phyloP scores from a whole-genome alignment of 53 echinoderm and acorn worm genomes.

The Pentamera pediparva region DNA sequence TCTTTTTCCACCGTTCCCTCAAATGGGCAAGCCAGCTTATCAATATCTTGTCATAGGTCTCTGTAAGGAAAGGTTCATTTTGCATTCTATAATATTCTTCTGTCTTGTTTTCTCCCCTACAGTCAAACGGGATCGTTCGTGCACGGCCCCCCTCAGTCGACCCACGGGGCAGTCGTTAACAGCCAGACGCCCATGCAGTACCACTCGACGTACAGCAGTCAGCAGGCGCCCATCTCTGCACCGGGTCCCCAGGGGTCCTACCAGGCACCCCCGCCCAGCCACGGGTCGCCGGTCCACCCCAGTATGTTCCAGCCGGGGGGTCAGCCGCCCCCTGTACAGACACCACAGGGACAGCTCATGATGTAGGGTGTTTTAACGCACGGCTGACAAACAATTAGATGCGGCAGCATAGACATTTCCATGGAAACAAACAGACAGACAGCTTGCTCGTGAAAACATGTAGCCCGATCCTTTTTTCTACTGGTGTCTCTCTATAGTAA shows the following conservation, averaged over 20 bases:
- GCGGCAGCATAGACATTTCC: too few species aligned
- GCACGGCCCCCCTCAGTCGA: background rate
- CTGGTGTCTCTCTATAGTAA: too few species aligned
- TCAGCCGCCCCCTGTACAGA: conserved; percentile 8
- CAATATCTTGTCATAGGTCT: too few species aligned
- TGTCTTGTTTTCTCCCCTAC: background rate
- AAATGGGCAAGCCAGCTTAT: too few species aligned
- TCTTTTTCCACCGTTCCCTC: too few species aligned
- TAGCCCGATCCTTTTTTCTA: too few species aligned
- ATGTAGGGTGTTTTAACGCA: background rate
- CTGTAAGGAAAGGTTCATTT: background rate
- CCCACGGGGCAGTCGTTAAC: conserved; percentile 11
- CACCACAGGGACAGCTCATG: conserved; percentile 23
- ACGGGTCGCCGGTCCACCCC: conserved; percentile 38
- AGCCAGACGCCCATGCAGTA: conserved; percentile 22
- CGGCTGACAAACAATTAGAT: background rate
- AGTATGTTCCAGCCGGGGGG: conserved; percentile 12
- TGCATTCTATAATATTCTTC: background rate
- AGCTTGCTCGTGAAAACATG: too few species aligned
- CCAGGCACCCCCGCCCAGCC: conserved; percentile 38
- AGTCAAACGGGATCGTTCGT: too few species aligned
- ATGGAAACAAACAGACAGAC: too few species aligned
- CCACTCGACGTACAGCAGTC: conserved; percentile 15
- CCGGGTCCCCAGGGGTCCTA: conserved; percentile 34
- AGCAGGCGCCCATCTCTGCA: conserved; percentile 25